Conservation (phyloP, 2,113 vertebrate genomes). For the human region GRCh38 chrX:19119501-19120000, state of each 20-base stretch:
- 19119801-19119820: conserved; percentile 55
- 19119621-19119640: neutral
- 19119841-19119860: conserved; percentile 52
- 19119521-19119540: conserved; percentile 9
- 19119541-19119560: neutral
- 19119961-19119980: conserved; percentile 29
- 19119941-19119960: conserved; percentile 33
- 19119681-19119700: conserved; percentile 38
- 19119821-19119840: conserved; percentile 49
- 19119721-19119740: neutral
- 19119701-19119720: neutral
- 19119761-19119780: neutral
- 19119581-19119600: neutral
- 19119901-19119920: conserved; percentile 54
- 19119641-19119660: conserved; percentile 2
- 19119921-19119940: conserved; percentile 13
- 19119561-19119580: neutral
- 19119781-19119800: conserved; percentile 54
- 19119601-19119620: conserved; percentile 16
- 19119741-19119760: neutral
- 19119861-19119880: conserved; percentile 60
- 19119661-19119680: neutral
- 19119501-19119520: conserved; percentile 19
- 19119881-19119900: conserved; percentile 31
- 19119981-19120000: conserved; percentile 46